Conservation (phyloP, 2,113 vertebrate genomes). For the Pelusios castaneus region DNA sequence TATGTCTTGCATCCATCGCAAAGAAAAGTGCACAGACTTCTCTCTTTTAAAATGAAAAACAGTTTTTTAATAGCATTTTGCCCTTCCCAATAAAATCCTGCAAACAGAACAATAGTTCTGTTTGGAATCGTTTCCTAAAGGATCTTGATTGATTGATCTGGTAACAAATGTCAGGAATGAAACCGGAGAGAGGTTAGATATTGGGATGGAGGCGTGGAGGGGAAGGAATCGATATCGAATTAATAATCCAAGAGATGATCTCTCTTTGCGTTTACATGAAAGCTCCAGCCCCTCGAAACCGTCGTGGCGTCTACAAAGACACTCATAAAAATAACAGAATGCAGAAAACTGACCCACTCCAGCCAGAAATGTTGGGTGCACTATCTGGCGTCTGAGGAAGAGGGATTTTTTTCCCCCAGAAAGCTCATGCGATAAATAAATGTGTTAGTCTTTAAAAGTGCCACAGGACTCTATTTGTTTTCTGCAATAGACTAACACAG, state of each 20-base stretch:
- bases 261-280: not conserved
- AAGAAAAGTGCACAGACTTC: not conserved
- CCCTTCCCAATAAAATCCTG: not conserved
- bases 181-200: not conserved
- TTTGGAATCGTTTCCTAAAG: not conserved
- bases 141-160: not conserved
- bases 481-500: too few relatives aligned
- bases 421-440: too few relatives aligned
- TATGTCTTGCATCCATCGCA: not conserved
- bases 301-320: slow-evolving; percentile 22
- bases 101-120: not conserved
- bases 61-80: not conserved
- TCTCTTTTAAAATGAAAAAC: not conserved
- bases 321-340: not conserved
- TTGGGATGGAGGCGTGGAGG: not conserved
- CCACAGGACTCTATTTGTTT: too few relatives aligned
- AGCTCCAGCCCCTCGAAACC: not conserved
- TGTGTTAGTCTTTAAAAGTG: too few relatives aligned
- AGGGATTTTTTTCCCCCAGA: too few relatives aligned
- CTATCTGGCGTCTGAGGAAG: too few relatives aligned
- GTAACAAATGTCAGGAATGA: slow-evolving; percentile 12
- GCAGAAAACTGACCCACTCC: not conserved
- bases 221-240: not conserved
- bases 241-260: not conserved
- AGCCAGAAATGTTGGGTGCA: not conserved